Base-by-base conservation (phyloP, 2,888 invertebrate species). In the Tenthredo amoena region DNA sequence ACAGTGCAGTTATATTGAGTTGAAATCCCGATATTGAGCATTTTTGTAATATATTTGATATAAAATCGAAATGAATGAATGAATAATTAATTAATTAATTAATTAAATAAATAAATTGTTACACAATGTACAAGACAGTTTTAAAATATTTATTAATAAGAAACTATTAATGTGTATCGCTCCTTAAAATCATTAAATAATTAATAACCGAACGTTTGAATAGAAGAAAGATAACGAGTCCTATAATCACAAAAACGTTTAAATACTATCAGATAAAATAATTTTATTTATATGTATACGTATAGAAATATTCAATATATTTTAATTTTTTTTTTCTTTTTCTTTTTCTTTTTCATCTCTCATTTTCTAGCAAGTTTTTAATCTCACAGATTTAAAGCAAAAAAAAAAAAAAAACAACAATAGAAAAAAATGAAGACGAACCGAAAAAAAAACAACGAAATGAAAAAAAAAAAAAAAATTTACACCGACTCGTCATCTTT, bases 101-200 rank as follows among this genome's bases (percentile, higher is more conserved):
- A 55, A n/a, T 50, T 18, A 26, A 26, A 26, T 62, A 90, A 91
- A 91, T 90, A 90, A 91, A 90, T 91, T 87, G 87, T 87, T 89
- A 90, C 89, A 89, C 89, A 88, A 88, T 88, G 87, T 88, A 89
- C 89, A 89, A 90, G 89, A 87, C 89, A 90, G 88, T 89, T 92
- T 92, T 90, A 92, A 92, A 91, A 92, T 92, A 92, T 92, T 92
- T 92, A 92, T 92, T 92, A 92, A 91, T 92, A 76, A 47, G 92
- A 92, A 92, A 92, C 91, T 92, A 92, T 92, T 79, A 55, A 34
- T 71, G 37, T 37, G 71, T 71, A 37, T 71, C 91, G 92, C 92
- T 92, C 88, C 91, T 91, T 92, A 92, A 92, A 91, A 90, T 91
- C 91, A 91, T 91, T 90, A 92, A 92, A 92, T 92, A 62, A 62